Evolutionary conservation across 2,113 vertebrate species (phyloP).

Genomic region (Meriones unguiculatus): DNA sequence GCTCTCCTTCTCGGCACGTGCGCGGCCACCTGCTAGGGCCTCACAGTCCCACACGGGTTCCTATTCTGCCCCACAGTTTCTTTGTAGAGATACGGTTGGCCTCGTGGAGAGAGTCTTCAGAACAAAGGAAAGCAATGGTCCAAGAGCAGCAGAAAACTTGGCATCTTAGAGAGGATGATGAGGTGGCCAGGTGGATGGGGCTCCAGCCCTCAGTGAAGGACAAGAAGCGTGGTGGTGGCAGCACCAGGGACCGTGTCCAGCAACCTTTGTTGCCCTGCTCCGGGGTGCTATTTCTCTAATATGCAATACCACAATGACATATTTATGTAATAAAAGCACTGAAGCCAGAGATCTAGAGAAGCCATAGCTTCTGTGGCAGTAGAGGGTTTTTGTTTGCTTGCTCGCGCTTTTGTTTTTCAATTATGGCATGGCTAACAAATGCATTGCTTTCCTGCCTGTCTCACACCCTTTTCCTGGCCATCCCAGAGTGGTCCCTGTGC

Average conservation of each 20-base stretch:
- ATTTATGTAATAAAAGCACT: neutral
- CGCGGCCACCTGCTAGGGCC: constrained; percentile 65
- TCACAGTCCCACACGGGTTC: constrained; percentile 42
- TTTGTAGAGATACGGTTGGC: constrained; percentile 82
- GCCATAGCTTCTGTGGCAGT: neutral
- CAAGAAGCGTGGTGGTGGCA: rapidly evolving
- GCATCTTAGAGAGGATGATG: neutral
- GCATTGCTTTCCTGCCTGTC: rapidly evolving
- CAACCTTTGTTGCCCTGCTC: rapidly evolving
- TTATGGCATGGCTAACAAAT: rapidly evolving
- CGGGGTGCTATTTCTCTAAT: neutral
- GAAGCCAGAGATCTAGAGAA: constrained; percentile 49
- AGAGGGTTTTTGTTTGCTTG: neutral
- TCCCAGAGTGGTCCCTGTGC: neutral
- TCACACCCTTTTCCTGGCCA: neutral
- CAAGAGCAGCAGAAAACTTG: constrained; percentile 11
- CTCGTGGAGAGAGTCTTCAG: constrained; percentile 68
- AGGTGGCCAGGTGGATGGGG: rapidly evolving
- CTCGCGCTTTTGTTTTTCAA: too few relatives aligned
- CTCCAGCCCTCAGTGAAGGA: rapidly evolving
- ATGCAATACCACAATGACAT: neutral
- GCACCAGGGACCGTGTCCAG: rapidly evolving
- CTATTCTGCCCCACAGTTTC: constrained; percentile 74
- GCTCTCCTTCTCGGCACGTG: constrained; percentile 60
- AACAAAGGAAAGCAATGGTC: constrained; percentile 83